Evolutionary conservation across 1,140 invertebrate species (phyloP).

Genomic region (Brachionus angularis): DNA sequence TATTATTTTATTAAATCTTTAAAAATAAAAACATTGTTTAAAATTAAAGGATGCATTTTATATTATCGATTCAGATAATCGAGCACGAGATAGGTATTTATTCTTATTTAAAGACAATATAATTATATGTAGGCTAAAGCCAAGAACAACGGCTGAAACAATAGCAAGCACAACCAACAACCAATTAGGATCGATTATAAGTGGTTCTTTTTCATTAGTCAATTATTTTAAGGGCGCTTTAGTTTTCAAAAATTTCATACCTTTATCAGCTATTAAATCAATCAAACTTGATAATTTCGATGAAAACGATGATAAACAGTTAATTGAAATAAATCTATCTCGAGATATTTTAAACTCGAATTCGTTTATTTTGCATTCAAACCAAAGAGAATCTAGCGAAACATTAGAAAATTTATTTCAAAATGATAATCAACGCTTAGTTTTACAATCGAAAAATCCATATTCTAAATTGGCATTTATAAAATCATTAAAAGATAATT

Average conservation of each 20-base stretch:
- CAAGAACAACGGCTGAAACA: conserved; percentile 9
- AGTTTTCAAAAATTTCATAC: conserved; percentile 23
- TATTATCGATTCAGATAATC: conserved; percentile 20
- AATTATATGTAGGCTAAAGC: conserved; percentile 29
- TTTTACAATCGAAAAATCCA: conserved; percentile 33
- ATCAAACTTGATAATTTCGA: conserved; percentile 41
- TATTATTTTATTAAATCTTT: background rate
- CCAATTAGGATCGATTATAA: background rate
- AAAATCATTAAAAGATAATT: conserved; percentile 32
- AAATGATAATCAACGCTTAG: conserved; percentile 15
- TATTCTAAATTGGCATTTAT: conserved; percentile 26
- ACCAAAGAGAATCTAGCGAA: background rate
- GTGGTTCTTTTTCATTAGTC: background rate
- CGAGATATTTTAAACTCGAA: background rate
- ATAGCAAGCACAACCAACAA: background rate
- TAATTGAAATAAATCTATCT: conserved; percentile 23
- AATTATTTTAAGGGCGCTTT: conserved; percentile 38
- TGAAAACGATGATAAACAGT: conserved; percentile 1
- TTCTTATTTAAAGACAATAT: conserved; percentile 24
- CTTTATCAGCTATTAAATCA: conserved; percentile 3
- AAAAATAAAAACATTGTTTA: too few species aligned
- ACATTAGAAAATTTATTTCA: conserved; percentile 6
- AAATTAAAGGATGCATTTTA: conserved; percentile 5
- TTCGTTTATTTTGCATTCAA: background rate
- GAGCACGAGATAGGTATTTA: background rate